Base-by-base conservation (phyloP, 2,888 invertebrate genomes). In the Aproaerema taeniolella region DNA sequence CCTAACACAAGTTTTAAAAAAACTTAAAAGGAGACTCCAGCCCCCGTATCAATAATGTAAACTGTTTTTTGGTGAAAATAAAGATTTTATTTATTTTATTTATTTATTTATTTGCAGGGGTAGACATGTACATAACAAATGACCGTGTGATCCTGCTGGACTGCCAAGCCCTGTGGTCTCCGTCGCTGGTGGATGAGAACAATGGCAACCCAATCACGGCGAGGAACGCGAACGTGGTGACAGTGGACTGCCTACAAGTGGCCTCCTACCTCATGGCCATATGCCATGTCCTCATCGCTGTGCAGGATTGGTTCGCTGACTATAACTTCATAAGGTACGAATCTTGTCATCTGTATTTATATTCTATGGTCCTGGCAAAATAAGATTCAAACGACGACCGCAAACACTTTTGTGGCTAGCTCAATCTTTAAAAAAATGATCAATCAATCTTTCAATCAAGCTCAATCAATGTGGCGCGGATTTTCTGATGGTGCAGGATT, bases 221-320 rank as follows among this genome's bases (percentile, higher is more conserved):
- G 0, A 56, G 85, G 12, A 79, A 77, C 42, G 76, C 79, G 4
- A 88, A 92, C 51, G 90, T 90, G 49, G 79, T 89, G 26, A 90
- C 89, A 0, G 85, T 90, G 1, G 93, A 93, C 64, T 93, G 94
- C 25, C 77, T 97, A 30, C 94, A 96, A 67, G 86, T 95, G 43
- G 90, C 95, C 9, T 91, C 96, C 0, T 95, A 95, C 66, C 71
- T 98, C 37, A 90, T 97, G 83, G 93, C 95, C 2, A 92, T 97
- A 25, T 97, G 97, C 58, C 97, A 98, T 71, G 91, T 97, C 1
- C 88, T 98, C 5, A 87, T 98, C 41, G 90, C 97, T 24, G 93
- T 95, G 0, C 93, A 97, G 61, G 97, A 98, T 67, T 96, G 95
- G 91, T 94, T 94, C 63, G 88, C 93, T 2, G 96, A 96, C 75